Base-by-base conservation (phyloP, 2,113 vertebrate genomes). In the Syngnathus floridae region DNA sequence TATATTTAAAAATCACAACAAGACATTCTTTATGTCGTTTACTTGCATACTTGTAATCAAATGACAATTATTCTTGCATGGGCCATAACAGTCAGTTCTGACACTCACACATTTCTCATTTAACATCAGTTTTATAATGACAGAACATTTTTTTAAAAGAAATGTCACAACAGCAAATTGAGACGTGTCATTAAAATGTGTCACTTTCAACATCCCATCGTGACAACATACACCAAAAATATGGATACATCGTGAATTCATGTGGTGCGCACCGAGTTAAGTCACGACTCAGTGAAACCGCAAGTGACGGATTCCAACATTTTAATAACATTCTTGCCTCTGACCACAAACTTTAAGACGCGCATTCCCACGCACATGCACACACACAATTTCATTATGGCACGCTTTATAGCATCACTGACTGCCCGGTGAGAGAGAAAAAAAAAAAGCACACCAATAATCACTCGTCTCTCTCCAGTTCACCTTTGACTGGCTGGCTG, bases 301-400 rank as follows among this genome's bases (percentile, higher is more conserved):
- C 71, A 76, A 76, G 58, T 21, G 65, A 67, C 67, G 72, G 73
- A 71, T 59, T 43, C 37, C 46, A 57, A 66, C 61, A 68, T 61
- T 70, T 73, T 71, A 64, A 71, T 70, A 73, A 72, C 65, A 74
- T 79, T 82, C 69, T 65, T 69, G 64, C 48, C 73, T 78, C 43
- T 70, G 26, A 56, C 48, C 69, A 66, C 73, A 76, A n/a, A 22
- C 72, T 58, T 26, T 26, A 52, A 73, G 57, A 57, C 58, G 31
- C 21, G 21, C 62, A 26, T 43, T 22, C 64, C 56, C 64, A 65
- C 64, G 64, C 59, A 58, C 61, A 64, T 64, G 57, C 41, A 60
- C 56, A 52, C 48, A 48, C 61, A 62, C 5, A 35, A 31, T 36
- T 22, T 12, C 22, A 35, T 64, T 35, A 46, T 46, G 41, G 16